Base-by-base conservation (phyloP, 1,140 invertebrate species). In the Drosophila ironensis region DNA sequence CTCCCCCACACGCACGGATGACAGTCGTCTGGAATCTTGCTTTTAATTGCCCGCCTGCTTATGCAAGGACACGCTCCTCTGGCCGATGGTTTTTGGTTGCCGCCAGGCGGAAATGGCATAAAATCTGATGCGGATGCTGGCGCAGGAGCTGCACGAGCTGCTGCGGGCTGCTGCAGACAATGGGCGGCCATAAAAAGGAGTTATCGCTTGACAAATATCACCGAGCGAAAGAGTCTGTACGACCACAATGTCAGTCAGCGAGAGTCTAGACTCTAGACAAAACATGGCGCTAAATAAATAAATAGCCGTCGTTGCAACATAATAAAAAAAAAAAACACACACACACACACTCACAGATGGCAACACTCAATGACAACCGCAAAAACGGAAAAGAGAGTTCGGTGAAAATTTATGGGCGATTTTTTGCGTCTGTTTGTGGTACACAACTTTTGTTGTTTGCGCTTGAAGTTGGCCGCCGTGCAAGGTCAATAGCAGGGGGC, bases 241-340 rank as follows among this genome's bases (percentile, higher is more conserved):
- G 25, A 7, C 41, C 35, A 11, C 44, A 50, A 20, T 64, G 63
- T 61, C 77, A 76, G 71, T 75, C 67, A 61, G 44, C 22, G 16
- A 28, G 42, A 25, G 78, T 84, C 78, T 82, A 82, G 78, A 82
- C 78, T 82, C 80, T 84, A 84, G 78, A 84, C 78, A 84, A 86
- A 84, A 86, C 78, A 84, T 78, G 78, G 78, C 80, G 72, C 77
- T 84, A 84, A 84, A 86, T 84, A 84, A 84, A 84, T 86, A 84
- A 84, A 84, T 86, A 73, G 63, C 63, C 45, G 64, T 41, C 24
- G 11, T 9, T 51, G 30, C 64, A 46, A 24, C 35, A 38, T 12
- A 46, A 24, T 11, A 53, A 45, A 35, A 69, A 48, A 37, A 54
- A 61, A 41, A 20, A 42, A 47, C 16, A 41, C 28, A 41, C 19